Evolutionary conservation across 2,113 vertebrate genomes (phyloP).

Genomic region (Pontoporia blainvillei): DNA sequence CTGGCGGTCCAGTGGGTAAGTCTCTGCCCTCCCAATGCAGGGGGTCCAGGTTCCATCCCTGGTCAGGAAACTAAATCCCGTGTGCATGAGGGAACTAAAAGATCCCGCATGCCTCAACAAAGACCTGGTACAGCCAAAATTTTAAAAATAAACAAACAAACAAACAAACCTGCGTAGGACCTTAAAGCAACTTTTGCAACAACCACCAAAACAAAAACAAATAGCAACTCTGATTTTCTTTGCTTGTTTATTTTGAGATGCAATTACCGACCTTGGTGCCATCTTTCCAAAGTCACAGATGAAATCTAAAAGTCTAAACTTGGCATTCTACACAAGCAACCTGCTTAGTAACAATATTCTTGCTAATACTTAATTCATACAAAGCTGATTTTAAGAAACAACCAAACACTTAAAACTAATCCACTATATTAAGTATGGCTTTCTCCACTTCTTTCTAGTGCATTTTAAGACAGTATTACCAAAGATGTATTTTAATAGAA

Average conservation of each 20-base stretch:
- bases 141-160: too few relatives aligned
- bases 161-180: neutral
- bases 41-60: too few relatives aligned
- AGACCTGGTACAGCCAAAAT: too few relatives aligned
- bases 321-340: slow-evolving; percentile 52
- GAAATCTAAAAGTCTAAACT: slow-evolving; percentile 44
- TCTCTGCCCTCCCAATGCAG: too few relatives aligned
- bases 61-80: too few relatives aligned
- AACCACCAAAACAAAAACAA: slow-evolving; percentile 59
- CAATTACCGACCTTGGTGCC: slow-evolving; percentile 29
- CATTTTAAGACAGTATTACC: neutral
- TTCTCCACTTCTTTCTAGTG: neutral
- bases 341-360: neutral
- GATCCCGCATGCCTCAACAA: too few relatives aligned
- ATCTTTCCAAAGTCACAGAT: slow-evolving; percentile 57
- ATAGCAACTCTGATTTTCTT: slow-evolving; percentile 60
- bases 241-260: slow-evolving; percentile 64
- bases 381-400: neutral
- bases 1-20: too few relatives aligned
- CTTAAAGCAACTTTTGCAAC: slow-evolving; percentile 48
- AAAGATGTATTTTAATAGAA: neutral
- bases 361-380: slow-evolving; percentile 17
- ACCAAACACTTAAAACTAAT: slow-evolving; percentile 13
- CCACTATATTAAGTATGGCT: neutral
- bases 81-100: too few relatives aligned